Conservation (phyloP, 2,888 invertebrate species). For the Limnephilus auricula region DNA sequence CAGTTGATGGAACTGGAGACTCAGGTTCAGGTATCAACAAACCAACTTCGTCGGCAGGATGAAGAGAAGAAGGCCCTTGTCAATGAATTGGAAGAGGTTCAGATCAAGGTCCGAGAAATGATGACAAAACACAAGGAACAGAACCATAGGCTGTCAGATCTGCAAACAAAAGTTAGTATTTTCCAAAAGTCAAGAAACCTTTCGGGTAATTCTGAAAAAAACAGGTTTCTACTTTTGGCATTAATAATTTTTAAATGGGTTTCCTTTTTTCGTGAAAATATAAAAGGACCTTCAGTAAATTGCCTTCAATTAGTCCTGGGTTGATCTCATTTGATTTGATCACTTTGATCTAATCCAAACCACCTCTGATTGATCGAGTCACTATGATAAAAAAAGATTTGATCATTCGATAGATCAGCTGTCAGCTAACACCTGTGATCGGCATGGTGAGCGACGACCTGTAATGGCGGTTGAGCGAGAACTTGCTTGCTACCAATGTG, state of each 20-base stretch:
- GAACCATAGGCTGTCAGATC: conserved; percentile 83
- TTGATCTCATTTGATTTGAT: too few species aligned
- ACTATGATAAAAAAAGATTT: too few species aligned
- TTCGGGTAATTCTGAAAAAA: not conserved
- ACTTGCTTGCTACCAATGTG: too few species aligned
- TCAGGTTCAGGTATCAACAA: conserved; percentile 93
- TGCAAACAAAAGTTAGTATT: conserved; percentile 78
- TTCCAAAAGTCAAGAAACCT: not conserved
- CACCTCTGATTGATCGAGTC: too few species aligned
- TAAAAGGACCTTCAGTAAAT: not conserved
- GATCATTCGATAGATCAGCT: too few species aligned
- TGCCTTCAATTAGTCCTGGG: not conserved
- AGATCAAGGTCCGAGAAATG: conserved; percentile 86
- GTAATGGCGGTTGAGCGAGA: too few species aligned
- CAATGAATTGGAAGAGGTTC: conserved; percentile 86
- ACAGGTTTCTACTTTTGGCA: not conserved
- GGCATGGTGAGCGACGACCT: too few species aligned
- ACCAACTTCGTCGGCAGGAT: conserved; percentile 93
- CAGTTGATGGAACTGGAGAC: conserved; percentile 97
- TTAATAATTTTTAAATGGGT: not conserved
- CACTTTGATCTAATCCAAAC: too few species aligned
- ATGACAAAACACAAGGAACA: conserved; percentile 89
- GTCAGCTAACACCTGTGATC: too few species aligned
- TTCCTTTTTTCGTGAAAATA: not conserved
- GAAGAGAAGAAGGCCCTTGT: conserved; percentile 92